Evolutionary conservation across 2,888 invertebrate genomes (phyloP), one percentile per base, ranked within the genome.

Genomic region (Galeopsomyia nigrocyanea): DNA sequence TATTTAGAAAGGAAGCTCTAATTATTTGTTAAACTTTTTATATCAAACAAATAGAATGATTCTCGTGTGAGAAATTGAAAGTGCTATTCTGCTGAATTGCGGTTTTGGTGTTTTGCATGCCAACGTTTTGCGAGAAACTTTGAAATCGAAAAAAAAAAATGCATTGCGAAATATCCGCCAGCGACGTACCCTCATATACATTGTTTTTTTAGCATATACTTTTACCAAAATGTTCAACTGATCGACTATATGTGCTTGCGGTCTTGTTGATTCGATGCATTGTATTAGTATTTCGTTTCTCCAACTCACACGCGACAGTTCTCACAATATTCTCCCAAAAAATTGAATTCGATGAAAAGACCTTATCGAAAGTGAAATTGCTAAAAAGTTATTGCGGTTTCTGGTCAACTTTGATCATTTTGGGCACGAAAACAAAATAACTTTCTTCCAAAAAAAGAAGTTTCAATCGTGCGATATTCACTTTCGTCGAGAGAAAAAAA

Each of bases 301-400:
- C 39, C 13, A 39, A 50, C 50, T 50, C 53, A 49, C 71, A 64
- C 67, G 69, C 69, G 71, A 75, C 66, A 69, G 22, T 58, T 66
- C 75, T 62, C 58, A 47, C 9, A 58, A 68, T 68, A 57, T 56
- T 60, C 22, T 56, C 46, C 51, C 51, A 21, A 49, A 56, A 49
- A 50, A 39, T 58, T 62, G 26, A 14, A 19, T 19, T 3, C 26
- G 46, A 46, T 47, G 46, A 66, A 60, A 63, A 55, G n/a, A 58
- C 21, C 14, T 57, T 47, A 19, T 31, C n/a, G 53, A 74, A 68
- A 65, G 51, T 68, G 46, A 65, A 71, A 71, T 65, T 21, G 31
- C 16, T 16, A 65, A 50, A 51, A 65, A 61, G 66, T 74, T 64
- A 56, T 22, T 75, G 75, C 26, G 75, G 71, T 72, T 63, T 31